A percentile compares a stretch with the other conserved stretches of the same genome.
Evolutionary conservation across 2,888 invertebrate species (phyloP).

Genomic region (Cephonodes hylas): DNA sequence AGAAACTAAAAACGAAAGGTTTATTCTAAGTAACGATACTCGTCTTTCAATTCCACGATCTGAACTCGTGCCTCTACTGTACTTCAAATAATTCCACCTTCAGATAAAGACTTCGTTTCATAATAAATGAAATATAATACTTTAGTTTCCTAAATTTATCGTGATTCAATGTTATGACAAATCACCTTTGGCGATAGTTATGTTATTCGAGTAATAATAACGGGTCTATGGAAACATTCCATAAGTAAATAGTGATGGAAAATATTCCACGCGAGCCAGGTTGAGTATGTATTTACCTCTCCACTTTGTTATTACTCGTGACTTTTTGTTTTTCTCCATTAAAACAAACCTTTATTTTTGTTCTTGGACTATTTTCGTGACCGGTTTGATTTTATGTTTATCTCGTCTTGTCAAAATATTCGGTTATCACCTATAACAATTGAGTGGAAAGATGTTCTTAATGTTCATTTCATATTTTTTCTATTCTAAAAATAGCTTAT

Average conservation of each 20-base stretch:
- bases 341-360: slow-evolving; percentile 1
- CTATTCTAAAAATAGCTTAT: neutral
- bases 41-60: too few relatives aligned
- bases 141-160: too few relatives aligned
- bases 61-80: too few relatives aligned
- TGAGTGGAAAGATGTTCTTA: neutral
- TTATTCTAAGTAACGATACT: too few relatives aligned
- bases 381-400: neutral
- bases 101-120: too few relatives aligned
- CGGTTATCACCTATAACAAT: neutral
- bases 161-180: neutral
- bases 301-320: neutral
- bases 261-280: neutral
- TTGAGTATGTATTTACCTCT: neutral
- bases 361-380: neutral
- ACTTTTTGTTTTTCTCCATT: slow-evolving; percentile 1
- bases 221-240: neutral
- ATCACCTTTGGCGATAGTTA: neutral
- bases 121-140: too few relatives aligned
- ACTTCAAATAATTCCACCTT: too few relatives aligned
- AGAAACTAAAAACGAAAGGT: too few relatives aligned
- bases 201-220: neutral
- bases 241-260: neutral
- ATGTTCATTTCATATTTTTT: too few relatives aligned
- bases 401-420: neutral